Evolutionary conservation across 2,888 invertebrate genomes (phyloP).

Genomic region (Oithona nana): DNA sequence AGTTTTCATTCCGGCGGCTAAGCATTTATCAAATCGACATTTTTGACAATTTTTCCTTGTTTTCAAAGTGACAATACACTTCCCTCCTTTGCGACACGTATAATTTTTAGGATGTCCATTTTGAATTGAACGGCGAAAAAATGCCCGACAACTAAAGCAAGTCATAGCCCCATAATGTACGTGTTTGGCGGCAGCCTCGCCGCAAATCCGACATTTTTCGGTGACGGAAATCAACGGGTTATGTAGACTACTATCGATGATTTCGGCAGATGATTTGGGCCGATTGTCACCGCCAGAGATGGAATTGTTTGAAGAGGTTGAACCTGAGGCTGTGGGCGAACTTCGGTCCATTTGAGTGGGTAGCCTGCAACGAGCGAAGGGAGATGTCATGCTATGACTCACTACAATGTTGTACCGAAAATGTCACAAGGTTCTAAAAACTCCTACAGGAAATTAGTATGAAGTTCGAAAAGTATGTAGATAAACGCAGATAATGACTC

Average conservation of each 20-base stretch:
- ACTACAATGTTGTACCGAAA: too few relatives aligned
- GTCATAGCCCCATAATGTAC: constrained; percentile 4
- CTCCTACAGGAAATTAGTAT: too few relatives aligned
- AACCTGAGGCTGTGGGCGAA: not conserved
- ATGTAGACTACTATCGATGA: not conserved
- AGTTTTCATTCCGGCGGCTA: constrained; percentile 4
- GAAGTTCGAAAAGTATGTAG: too few relatives aligned
- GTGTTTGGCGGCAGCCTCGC: constrained; percentile 2
- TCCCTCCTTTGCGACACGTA: not conserved
- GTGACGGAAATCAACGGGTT: not conserved
- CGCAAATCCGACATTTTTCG: constrained; percentile 2
- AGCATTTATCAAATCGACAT: constrained; percentile 8
- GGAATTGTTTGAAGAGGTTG: not conserved
- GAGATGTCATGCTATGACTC: too few relatives aligned
- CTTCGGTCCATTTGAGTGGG: too few relatives aligned
- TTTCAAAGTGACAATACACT: constrained; percentile 6
- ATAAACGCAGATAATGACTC: too few relatives aligned
- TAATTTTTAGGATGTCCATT: not conserved
- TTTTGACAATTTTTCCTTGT: constrained; percentile 13
- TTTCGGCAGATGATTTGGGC: too few relatives aligned
- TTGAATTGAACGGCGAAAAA: constrained; percentile 12
- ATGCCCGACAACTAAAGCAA: constrained; percentile 5
- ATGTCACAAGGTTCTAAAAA: too few relatives aligned
- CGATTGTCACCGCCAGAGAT: not conserved
- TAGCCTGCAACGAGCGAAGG: too few relatives aligned